Base-by-base conservation (phyloP, 2,888 invertebrate species). In the Geotrupes spiniger region DNA sequence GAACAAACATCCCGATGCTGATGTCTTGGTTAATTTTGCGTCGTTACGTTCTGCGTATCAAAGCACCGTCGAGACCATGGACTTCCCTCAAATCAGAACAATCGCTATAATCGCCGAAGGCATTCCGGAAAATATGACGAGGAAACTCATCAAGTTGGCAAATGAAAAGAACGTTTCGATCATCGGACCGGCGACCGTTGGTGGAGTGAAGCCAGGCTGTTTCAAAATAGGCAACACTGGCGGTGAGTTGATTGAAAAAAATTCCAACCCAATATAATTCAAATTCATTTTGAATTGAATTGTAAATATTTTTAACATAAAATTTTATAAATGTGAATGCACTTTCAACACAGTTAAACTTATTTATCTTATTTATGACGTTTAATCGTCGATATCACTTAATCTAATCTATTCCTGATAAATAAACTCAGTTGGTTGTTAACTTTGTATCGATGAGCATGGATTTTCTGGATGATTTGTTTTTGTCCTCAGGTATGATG, bases 191-290 rank as follows among this genome's bases (percentile, higher is more conserved):
- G 96, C 96, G 0, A 93, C 93, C 0, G 93, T 99, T 29, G 99
- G 99, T 38, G 99, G 98, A 2, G 89, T 99, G 47, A 97, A 98
- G 65, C 98, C 99, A 0, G 99, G 98, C 1, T 95, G 97, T 71
- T 97, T 99, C 75, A 99, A 98, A 76, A 99, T 99, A 61, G 97
- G 97, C 46, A 99, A 99, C 78, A 99, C 99, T 0, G 99, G 98
- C 9, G 99, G 99, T 59, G 42, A 47, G 36, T 43, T 17, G 6
- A 9, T 9, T n/a, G 9, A n/a, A n/a, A n/a, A n/a, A n/a, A n/a
- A n/a, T n/a, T n/a, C n/a, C n/a, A n/a, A 40, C 5, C 16, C 12
- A 42, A 42, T 31, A 4, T 29, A 12, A 42, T 14, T 31, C 27
- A 41, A 11, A 10, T 43, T 39, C 9, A n/a, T 4, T 10, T 16